Evolutionary conservation across 2,888 invertebrate genomes (phyloP), one percentile per base, ranked within the genome.

Genomic region (Belgica antarctica): DNA sequence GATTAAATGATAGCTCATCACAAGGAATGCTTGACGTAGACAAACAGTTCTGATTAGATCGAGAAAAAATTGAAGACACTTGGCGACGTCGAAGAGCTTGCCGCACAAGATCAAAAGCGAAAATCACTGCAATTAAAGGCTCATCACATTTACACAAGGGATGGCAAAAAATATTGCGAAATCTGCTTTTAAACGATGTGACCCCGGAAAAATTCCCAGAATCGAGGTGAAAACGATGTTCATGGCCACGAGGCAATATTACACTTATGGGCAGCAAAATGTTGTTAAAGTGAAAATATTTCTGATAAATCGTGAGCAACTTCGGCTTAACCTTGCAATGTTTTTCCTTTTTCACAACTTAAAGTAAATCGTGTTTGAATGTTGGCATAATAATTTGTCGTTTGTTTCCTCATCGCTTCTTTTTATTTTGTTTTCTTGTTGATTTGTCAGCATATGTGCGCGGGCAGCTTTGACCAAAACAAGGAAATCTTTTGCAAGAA

Each of bases 401-500:
- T 17, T 52, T n/a, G 22, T 22, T 52, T 52, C 52, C 52, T 52
- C 52, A 52, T 52, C 19, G 52, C 41, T 12, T 41, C 31, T 4
- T 31, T 10, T 31, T n/a, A n/a, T 41, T 41, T n/a, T 19, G 17
- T 22, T 22, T 17, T 52, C 22, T 8, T 31, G 5, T 52, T 17
- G 52, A 52, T 52, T 19, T 52, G 52, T 52, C 52, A 52, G 52
- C 52, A 52, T 52, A 52, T n/a, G n/a, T n/a, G n/a, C n/a, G n/a
- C n/a, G n/a, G n/a, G n/a, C n/a, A 19, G 52, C 17, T 52, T n/a
- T n/a, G 17, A 17, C 52, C 52, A 52, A 52, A 52, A 52, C 22
- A 52, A 52, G 52, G 52, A 52, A 52, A 52, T 52, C 52, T 52
- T 15, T 10, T n/a, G n/a, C n/a, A n/a, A n/a, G n/a, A 22, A 52